phyloP scores from a whole-genome alignment of 2,113 vertebrate species.

The Atrichornis clamosus region DNA sequence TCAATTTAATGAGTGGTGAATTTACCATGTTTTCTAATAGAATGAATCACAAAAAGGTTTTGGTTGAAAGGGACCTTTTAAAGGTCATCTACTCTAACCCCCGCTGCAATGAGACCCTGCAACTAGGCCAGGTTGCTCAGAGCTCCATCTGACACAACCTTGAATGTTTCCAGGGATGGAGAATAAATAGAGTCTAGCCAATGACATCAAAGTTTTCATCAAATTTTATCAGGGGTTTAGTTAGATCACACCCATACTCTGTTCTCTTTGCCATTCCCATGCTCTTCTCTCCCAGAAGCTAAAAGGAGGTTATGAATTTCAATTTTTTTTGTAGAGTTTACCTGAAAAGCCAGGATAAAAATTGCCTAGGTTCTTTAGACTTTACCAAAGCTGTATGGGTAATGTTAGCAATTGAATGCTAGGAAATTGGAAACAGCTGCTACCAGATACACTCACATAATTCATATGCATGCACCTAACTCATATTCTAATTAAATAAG shows the following conservation, averaged over 20 bases:
- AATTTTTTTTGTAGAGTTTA: neutral
- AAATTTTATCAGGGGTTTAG: neutral
- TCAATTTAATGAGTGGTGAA: neutral
- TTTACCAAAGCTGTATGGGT: neutral
- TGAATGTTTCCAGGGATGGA: neutral
- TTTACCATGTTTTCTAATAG: neutral
- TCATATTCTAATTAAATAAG: neutral
- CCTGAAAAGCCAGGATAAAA: neutral
- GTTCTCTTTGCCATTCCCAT: neutral
- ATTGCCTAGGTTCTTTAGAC: neutral
- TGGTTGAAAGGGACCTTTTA: neutral
- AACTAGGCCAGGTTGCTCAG: neutral
- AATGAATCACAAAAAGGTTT: neutral
- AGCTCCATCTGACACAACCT: fast-evolving
- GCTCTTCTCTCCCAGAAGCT: neutral
- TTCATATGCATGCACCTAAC: neutral
- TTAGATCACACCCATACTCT: neutral
- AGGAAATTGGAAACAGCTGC: neutral
- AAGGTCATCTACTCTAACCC: neutral
- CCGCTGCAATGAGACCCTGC: neutral
- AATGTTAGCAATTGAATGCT: neutral
- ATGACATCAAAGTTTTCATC: neutral
- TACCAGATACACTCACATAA: neutral
- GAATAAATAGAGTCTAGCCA: neutral
- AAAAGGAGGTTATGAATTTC: neutral